phyloP scores from a whole-genome alignment of 2,113 vertebrate genomes.

The Pardalotus punctatus region DNA sequence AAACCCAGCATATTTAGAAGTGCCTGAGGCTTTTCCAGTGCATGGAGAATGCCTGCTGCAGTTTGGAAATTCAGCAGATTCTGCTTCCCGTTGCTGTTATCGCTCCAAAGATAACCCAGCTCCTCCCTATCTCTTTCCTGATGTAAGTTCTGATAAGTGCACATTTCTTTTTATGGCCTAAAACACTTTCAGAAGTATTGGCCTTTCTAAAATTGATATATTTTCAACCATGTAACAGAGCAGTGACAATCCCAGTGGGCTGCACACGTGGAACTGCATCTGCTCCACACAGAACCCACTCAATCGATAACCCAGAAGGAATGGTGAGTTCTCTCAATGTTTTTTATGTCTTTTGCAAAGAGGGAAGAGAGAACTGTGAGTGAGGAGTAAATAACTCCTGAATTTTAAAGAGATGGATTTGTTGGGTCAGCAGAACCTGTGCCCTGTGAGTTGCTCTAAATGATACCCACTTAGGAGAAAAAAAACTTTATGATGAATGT shows the following conservation, averaged over 20 bases:
- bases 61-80: not conserved
- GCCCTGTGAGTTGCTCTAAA: accelerated
- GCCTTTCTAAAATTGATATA: not conserved
- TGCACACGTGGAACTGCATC: not conserved
- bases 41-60: not conserved
- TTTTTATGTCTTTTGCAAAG: not conserved
- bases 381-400: not conserved
- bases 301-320: not conserved
- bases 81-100: not conserved
- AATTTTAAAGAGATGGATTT: not conserved
- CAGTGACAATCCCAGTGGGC: not conserved
- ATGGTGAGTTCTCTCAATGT: not conserved
- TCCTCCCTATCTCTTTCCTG: not conserved
- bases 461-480: too few species aligned
- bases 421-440: not conserved
- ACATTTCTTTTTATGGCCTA: not conserved
- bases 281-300: not conserved
- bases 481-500: not conserved
- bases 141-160: not conserved
- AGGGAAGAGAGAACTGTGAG: not conserved
- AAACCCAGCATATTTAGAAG: not conserved
- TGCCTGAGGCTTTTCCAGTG: slow-evolving; percentile 6
- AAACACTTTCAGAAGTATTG: not conserved
- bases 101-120: not conserved
- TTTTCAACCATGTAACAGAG: not conserved